These are phyloP conservation scores for Acromyrmex echinatior DNA, from an alignment of 1,140 invertebrate species.

Conservation along the genomic window DNA sequence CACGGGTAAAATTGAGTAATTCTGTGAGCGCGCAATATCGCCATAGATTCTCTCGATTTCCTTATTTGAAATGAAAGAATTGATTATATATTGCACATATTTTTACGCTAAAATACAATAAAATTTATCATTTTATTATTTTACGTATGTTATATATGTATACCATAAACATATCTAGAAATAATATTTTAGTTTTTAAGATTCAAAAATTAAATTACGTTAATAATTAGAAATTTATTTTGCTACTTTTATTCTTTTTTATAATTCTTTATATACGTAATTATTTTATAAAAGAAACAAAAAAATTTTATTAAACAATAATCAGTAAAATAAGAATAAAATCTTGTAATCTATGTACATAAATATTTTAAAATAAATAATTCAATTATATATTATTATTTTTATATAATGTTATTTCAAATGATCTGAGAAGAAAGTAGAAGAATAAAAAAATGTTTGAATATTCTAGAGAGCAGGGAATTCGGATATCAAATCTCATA, in stretches of 20 bases:
- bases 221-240: not conserved
- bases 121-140: not conserved
- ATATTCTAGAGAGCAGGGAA: not conserved
- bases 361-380: not conserved
- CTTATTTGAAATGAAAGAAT: not conserved
- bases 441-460: not conserved
- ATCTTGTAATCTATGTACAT: too few relatives aligned
- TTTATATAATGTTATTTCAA: not conserved
- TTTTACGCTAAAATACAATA: not conserved
- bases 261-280: not conserved
- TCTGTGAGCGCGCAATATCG: not conserved
- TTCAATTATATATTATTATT: not conserved
- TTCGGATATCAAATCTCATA: not conserved
- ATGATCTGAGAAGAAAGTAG: not conserved
- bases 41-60: not conserved
- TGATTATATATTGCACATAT: not conserved
- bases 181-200: not conserved
- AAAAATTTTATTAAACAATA: not conserved
- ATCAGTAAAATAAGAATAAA: not conserved
- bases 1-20: conserved; percentile 1
- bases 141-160: too few relatives aligned
- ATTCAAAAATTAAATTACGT: not conserved
- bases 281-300: not conserved
- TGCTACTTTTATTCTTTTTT: not conserved
- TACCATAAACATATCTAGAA: not conserved